A percentile compares a stretch with the other conserved stretches of the same genome.
These are phyloP conservation scores for Eulemur mongoz DNA, from an alignment of 2,797 vertebrate species.

Conservation along the genomic window DNA sequence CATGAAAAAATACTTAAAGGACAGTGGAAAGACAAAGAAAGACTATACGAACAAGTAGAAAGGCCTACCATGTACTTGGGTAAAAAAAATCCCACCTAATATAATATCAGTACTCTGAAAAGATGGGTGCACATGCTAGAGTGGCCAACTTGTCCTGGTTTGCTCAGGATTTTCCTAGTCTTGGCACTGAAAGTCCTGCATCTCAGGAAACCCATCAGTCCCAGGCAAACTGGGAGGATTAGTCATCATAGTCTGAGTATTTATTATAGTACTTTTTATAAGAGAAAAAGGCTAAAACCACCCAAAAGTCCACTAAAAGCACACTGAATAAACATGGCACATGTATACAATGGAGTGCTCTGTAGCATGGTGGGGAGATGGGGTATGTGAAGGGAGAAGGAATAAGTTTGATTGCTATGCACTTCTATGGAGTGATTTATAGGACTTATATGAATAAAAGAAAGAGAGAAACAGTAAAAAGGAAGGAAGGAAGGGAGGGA, in stretches of 20 bases:
- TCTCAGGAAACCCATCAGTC: background rate
- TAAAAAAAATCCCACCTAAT: background rate
- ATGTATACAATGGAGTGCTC: background rate
- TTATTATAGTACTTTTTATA: background rate
- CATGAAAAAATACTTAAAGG: background rate
- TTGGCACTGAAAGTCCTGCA: background rate
- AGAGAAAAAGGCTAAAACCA: background rate
- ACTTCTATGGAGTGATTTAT: background rate
- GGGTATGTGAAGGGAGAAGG: background rate
- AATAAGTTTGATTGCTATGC: background rate
- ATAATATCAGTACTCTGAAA: background rate
- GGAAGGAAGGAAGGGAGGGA: too few relatives aligned
- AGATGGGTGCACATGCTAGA: background rate
- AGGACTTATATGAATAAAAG: background rate
- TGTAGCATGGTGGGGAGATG: background rate
- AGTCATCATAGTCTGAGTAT: background rate
- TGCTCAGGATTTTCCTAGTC: background rate
- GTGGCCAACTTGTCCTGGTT: background rate
- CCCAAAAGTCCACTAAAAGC: background rate
- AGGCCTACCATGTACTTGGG: background rate
- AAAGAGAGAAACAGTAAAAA: background rate
- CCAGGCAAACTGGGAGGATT: background rate
- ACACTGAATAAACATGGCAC: background rate
- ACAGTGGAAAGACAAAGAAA: background rate
- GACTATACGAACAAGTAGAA: background rate